These are phyloP conservation scores for Drosophila ohnishii DNA, from an alignment of 1,140 invertebrate species.

Conservation along the genomic window DNA sequence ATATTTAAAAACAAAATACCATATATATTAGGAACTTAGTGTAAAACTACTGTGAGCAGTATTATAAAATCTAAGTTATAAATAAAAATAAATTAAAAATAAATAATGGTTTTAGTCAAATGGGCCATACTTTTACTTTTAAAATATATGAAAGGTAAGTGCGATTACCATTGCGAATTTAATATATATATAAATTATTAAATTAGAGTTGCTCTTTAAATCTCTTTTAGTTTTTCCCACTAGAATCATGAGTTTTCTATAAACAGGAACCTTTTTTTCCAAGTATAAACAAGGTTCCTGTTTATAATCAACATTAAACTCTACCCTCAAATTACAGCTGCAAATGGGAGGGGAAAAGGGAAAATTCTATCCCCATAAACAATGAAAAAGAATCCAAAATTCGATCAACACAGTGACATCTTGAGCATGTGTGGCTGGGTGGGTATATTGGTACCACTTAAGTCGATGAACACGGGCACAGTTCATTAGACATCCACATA, in stretches of 20 bases:
- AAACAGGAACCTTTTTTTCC: background rate
- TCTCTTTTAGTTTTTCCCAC: background rate
- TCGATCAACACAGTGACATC: constrained; percentile 22
- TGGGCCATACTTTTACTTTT: background rate
- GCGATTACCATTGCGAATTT: too few relatives aligned
- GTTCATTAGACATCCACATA: constrained; percentile 25
- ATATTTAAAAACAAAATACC: constrained; percentile 45
- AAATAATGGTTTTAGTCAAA: constrained; percentile 19
- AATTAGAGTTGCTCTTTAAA: too few relatives aligned
- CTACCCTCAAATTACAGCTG: constrained; percentile 14
- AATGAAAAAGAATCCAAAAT: constrained; percentile 14
- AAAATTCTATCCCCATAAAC: constrained; percentile 14
- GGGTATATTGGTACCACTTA: constrained; percentile 28
- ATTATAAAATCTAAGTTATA: constrained; percentile 50
- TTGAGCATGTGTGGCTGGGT: constrained; percentile 30
- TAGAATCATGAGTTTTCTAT: background rate
- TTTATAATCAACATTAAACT: background rate
- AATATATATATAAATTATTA: too few relatives aligned
- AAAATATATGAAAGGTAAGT: background rate
- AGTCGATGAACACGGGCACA: constrained; percentile 25
- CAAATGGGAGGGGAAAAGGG: background rate
- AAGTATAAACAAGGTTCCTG: background rate
- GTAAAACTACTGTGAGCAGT: constrained; percentile 49
- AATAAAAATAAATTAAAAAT: constrained; percentile 45
- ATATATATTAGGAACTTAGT: constrained; percentile 46